Base-by-base conservation (phyloP, 2,888 invertebrate genomes). In the Tortrix viridana region DNA sequence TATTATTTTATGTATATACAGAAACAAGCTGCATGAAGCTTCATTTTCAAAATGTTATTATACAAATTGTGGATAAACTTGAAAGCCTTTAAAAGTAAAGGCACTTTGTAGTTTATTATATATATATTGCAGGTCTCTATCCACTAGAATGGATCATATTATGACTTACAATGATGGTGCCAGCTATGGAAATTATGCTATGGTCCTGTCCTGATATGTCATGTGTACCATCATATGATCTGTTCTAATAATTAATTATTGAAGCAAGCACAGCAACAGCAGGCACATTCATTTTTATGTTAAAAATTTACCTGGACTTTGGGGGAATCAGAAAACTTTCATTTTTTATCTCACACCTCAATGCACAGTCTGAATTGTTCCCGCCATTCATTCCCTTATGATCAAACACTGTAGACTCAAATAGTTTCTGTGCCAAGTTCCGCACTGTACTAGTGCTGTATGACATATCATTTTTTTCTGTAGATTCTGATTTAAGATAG, bases 311-410 rank as follows among this genome's bases (percentile, higher is more conserved):
- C 83, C 85, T 89, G 68, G 94, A 94, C 48, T 93, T 89, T 60
- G 92, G 81, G 20, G 97, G 97, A 74, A 97, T 93, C 19, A 97
- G 78, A 84, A 93, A 96, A 59, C 80, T 75, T 16, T 92, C 82
- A 20, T 84, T 74, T 41, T 89, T 80, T 5, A 94, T 76, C 62
- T 74, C 76, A 69, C 93, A 93, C 72, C 92, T 84, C 20, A 95
- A 79, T 54, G 94, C 82, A 41, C 74, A 71, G 5, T 92, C 80
- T 5, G 88, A 89, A 54, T 85, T 84, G 75, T 96, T 96, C 6
- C 93, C 93, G 32, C 96, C 96, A 47, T 74, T 80, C 1, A 84
- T 56, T 1, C 82, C 83, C 1, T 7, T 55, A 26, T 82, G 73
- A 18, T 84, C 72, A 74, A 87, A 86, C 9, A 74, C 14, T 9